These are phyloP conservation scores for Pristionchus maxplancki DNA, from an alignment of 2,888 invertebrate species.

Conservation along the genomic window DNA sequence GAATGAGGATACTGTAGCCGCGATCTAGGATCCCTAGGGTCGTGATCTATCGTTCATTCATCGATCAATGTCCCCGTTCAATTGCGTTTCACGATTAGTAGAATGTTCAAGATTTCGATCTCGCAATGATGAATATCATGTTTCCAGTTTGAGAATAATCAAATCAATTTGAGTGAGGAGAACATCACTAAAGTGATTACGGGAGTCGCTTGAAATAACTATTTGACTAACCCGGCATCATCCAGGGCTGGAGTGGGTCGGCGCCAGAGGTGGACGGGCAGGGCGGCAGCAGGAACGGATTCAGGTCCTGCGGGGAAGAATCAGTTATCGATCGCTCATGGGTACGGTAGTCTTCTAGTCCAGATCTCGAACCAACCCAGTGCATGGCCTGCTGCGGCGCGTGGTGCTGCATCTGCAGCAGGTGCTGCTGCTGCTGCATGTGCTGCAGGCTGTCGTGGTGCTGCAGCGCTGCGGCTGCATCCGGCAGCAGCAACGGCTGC, in stretches of 20 bases:
- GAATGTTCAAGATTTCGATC: too few relatives aligned
- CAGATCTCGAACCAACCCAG: background rate
- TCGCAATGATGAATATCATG: too few relatives aligned
- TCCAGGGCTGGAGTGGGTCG: constrained; percentile 20
- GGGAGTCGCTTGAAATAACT: background rate
- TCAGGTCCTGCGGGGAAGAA: background rate
- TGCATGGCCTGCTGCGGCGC: background rate
- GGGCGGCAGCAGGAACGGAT: constrained; percentile 31
- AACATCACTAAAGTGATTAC: too few relatives aligned
- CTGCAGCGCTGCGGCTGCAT: background rate
- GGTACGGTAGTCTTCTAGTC: too few relatives aligned
- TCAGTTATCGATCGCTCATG: background rate
- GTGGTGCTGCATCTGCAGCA: constrained; percentile 13
- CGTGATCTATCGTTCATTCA: background rate
- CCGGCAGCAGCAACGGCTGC: background rate
- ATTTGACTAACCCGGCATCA: background rate
- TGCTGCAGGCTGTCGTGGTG: constrained; percentile 9
- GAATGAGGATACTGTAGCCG: background rate
- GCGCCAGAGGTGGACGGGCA: background rate
- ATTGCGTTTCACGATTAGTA: too few relatives aligned
- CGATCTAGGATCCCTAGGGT: too few relatives aligned
- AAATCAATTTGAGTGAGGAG: too few relatives aligned
- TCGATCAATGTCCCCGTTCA: background rate
- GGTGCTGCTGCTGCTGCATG: background rate
- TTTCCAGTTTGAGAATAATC: too few relatives aligned